Percentiles rank a stretch among this genome's conserved stretches.
phyloP scores from a whole-genome alignment of 37 sponge, comb jelly and placozoan genomes.

The Aphrocallistes beatrix region DNA sequence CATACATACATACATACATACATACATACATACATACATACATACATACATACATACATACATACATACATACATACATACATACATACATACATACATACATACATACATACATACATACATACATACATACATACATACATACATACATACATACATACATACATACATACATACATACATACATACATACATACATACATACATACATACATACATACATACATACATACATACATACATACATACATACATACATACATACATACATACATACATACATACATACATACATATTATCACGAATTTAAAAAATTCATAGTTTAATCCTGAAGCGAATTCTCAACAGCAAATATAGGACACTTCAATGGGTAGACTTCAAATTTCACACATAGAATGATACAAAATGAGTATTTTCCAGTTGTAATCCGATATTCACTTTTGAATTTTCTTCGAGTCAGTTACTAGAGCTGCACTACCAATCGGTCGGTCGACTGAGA shows the following conservation, averaged over 20 bases:
- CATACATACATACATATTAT: neutral
- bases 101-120: neutral
- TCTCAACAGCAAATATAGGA: too few relatives aligned
- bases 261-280: neutral
- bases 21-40: neutral
- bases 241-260: slow-evolving; percentile 4
- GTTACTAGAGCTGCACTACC: too few relatives aligned
- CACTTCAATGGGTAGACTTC: too few relatives aligned
- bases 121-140: neutral
- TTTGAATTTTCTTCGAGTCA: too few relatives aligned
- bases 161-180: neutral
- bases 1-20: neutral
- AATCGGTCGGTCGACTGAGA: too few relatives aligned
- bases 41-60: slow-evolving; percentile 12
- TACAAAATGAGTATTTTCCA: too few relatives aligned
- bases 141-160: neutral
- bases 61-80: neutral
- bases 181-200: slow-evolving; percentile 9
- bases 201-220: neutral
- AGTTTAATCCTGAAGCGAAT: too few relatives aligned
- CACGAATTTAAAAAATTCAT: too few relatives aligned
- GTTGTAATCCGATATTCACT: too few relatives aligned
- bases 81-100: neutral
- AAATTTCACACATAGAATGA: too few relatives aligned
- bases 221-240: neutral